Evolutionary conservation across 1,140 invertebrate genomes (phyloP), one percentile per base, ranked within the genome.

Genomic region (Nephila pilipes): DNA sequence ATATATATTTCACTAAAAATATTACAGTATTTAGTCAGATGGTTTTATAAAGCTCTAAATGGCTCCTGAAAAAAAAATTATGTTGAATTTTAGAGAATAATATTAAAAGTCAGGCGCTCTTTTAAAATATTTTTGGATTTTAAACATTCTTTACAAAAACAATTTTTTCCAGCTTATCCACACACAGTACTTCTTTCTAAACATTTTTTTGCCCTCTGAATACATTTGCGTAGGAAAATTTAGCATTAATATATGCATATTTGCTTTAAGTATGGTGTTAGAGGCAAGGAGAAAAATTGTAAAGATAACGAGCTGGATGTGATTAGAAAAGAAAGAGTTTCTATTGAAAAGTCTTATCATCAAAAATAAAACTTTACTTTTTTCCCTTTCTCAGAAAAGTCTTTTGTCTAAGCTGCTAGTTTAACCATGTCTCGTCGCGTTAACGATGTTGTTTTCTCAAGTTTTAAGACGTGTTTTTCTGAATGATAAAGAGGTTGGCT

Each of bases 241-340:
- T 60, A 87, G 36, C 57, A 57, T 60, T 87, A 87, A 87, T 87
- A 87, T 60, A 57, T 22, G 85, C 85, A 87, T 87, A 87, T 87
- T 87, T 87, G 18, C 85, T 60, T 87, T 36, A 87, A 54, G 80
- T 81, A 55, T 54, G 46, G 22, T 22, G n/a, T 14, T 18, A 10
- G 22, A 55, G 14, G 12, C 20, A 4, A 46, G 20, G 20, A 29
- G 36, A 63, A 63, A 87, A 87, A 87, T 32, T 87, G 29, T 18
- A 0, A 18, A 63, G 85, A 87, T 87, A 87, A 87, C 85, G 46
- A 60, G 55, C 12, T 87, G 57, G 20, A 25, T 58, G 58, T 87
- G 85, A 60, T 87, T 87, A 87, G 32, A 87, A 87, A 36, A 58
- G 25, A 87, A 60, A 87, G 80, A 46, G 22, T 60, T 60, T 57